phyloP scores from a whole-genome alignment of 2,113 vertebrate genomes.

The Polypterus bichir region DNA sequence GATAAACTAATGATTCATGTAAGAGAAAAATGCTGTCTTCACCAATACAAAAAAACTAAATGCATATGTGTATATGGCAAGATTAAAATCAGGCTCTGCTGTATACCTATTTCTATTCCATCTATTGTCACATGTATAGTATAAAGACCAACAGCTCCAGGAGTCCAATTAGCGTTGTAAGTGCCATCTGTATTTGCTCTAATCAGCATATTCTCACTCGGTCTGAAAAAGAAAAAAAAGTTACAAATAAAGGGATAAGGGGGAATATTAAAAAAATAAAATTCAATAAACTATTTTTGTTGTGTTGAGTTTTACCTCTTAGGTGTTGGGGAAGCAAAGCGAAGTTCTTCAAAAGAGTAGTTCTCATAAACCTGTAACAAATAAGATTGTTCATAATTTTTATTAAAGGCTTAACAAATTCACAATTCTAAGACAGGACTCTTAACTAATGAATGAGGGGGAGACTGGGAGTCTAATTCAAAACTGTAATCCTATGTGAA shows the following conservation, averaged over 20 bases:
- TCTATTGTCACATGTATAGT: slow-evolving; percentile 97
- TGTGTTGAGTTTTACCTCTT: slow-evolving; percentile 65
- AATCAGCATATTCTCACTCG: slow-evolving; percentile 97
- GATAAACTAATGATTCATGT: too few relatives aligned
- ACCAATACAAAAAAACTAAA: too few relatives aligned
- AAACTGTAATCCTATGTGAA: too few relatives aligned
- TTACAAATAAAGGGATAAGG: not conserved
- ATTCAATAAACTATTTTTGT: too few relatives aligned
- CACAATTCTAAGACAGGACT: too few relatives aligned
- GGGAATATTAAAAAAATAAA: not conserved
- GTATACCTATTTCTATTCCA: slow-evolving; percentile 90
- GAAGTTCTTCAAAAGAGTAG: slow-evolving; percentile 96
- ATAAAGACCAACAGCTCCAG: slow-evolving; percentile 92
- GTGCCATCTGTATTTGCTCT: slow-evolving; percentile 95
- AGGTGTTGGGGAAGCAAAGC: slow-evolving; percentile 93
- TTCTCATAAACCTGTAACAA: slow-evolving; percentile 79
- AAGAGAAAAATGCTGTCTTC: too few relatives aligned
- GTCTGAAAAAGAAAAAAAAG: slow-evolving; percentile 48
- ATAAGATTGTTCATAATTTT: too few relatives aligned
- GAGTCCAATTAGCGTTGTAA: slow-evolving; percentile 97
- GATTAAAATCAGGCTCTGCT: slow-evolving; percentile 6
- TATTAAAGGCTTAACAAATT: too few relatives aligned
- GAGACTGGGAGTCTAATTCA: too few relatives aligned
- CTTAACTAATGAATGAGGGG: too few relatives aligned
- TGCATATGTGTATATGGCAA: too few relatives aligned